Percentiles rank a stretch among this genome's conserved stretches.
phyloP scores from a whole-genome alignment of 2,797 vertebrate genomes.

The Micrastur ruficollis region DNA sequence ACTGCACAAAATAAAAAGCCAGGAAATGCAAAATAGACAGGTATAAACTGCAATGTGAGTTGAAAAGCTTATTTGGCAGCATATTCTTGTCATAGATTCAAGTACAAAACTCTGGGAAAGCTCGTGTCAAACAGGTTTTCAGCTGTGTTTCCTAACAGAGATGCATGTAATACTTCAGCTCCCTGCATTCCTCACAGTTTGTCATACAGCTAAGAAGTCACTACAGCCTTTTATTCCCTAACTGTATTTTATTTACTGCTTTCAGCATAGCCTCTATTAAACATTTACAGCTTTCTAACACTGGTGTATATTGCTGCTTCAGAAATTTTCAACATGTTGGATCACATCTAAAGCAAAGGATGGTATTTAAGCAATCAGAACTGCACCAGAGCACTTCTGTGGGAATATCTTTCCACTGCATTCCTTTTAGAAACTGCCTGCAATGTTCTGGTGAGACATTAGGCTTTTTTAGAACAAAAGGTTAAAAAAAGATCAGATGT shows the following conservation, averaged over 20 bases:
- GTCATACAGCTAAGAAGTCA: constrained; percentile 27
- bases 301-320: background rate
- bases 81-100: background rate
- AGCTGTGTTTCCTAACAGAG: background rate
- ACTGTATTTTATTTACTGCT: background rate
- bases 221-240: background rate
- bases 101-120: background rate
- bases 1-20: background rate
- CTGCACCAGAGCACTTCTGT: background rate
- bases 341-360: background rate
- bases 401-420: fast-evolving
- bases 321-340: background rate
- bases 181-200: background rate
- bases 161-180: background rate
- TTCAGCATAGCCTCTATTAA: background rate
- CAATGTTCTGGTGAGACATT: background rate
- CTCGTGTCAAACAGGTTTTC: constrained; percentile 8
- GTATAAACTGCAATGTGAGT: background rate
- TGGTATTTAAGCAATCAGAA: background rate
- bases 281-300: background rate
- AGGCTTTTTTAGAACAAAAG: background rate
- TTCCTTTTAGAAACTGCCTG: background rate
- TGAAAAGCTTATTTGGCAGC: background rate
- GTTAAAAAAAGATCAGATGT: background rate
- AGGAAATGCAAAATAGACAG: background rate